phyloP scores from a whole-genome alignment of 2,113 vertebrate species.

The Odontesthes bonariensis region DNA sequence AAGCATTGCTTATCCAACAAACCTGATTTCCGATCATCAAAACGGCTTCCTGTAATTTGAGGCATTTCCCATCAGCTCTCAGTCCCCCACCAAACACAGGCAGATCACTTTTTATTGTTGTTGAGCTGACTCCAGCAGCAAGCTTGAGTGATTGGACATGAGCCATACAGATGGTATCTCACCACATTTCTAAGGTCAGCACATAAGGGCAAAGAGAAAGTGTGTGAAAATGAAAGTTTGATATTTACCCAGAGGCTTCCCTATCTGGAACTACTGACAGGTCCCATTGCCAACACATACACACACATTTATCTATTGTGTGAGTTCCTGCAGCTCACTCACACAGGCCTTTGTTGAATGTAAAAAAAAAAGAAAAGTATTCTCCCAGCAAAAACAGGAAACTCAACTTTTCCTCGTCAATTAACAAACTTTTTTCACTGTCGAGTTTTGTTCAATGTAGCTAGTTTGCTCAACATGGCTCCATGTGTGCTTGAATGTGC shows the following conservation, averaged over 20 bases:
- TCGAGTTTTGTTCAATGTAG: conserved; percentile 24
- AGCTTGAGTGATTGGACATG: conserved; percentile 47
- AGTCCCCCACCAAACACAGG: conserved; percentile 41
- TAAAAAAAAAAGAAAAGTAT: no score
- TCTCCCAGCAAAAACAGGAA: conserved; percentile 2
- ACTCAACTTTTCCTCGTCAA: conserved; percentile 50
- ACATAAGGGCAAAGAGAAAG: conserved; percentile 30
- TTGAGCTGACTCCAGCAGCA: conserved; percentile 44
- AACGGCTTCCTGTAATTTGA: conserved; percentile 71
- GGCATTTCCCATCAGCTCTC: conserved; percentile 59
- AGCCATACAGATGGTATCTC: conserved; percentile 59
- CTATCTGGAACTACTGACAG: conserved; percentile 30
- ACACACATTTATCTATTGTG: conserved; percentile 6
- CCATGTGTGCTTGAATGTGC: background rate
- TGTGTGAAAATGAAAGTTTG: conserved; percentile 56
- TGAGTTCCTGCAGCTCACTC: conserved; percentile 20
- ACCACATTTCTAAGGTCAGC: conserved; percentile 39
- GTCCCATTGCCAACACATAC: conserved; percentile 36
- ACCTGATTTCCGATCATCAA: conserved; percentile 61
- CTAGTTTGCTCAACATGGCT: conserved; percentile 15
- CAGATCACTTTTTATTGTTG: conserved; percentile 57
- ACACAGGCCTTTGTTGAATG: background rate
- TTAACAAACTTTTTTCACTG: background rate
- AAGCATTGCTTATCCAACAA: conserved; percentile 59
- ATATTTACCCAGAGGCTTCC: conserved; percentile 65